A percentile compares a stretch with the other conserved stretches of the same genome.
These are phyloP conservation scores for Halcyon malimbica DNA, from an alignment of 2,113 vertebrate species.

Conservation along the genomic window DNA sequence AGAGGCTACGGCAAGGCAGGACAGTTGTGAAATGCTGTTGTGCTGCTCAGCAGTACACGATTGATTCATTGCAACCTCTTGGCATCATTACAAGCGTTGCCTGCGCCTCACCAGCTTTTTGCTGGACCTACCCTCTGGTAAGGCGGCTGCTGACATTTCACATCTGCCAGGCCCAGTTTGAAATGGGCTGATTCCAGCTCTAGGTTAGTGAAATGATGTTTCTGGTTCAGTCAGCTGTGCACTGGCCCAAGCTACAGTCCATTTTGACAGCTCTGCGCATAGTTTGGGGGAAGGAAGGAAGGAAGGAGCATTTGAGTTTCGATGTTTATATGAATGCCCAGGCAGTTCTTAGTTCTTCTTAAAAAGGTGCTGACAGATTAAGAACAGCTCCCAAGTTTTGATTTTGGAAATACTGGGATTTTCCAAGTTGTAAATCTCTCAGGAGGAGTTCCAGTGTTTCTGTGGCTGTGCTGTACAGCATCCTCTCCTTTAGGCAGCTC, in stretches of 20 bases:
- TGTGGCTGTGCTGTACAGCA: not conserved
- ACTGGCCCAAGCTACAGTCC: not conserved
- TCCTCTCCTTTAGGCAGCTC: not conserved
- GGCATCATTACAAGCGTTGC: not conserved
- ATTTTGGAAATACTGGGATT: constrained; percentile 8
- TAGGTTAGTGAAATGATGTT: not conserved
- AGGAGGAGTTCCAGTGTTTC: not conserved
- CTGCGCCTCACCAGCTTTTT: accelerated
- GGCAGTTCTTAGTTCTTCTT: not conserved
- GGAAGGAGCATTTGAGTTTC: not conserved
- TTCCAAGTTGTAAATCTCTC: not conserved
- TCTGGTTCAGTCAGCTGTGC: accelerated
- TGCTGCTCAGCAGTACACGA: not conserved
- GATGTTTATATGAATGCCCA: not conserved
- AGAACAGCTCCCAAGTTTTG: not conserved
- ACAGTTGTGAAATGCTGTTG: not conserved
- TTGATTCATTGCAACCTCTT: not conserved
- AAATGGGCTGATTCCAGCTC: not conserved
- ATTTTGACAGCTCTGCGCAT: not conserved
- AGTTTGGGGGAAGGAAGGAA: not conserved
- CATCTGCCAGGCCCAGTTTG: not conserved
- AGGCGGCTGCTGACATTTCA: not conserved
- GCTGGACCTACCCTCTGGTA: not conserved
- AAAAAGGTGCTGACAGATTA: constrained; percentile 13
- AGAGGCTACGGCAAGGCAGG: not conserved